Conservation (phyloP, 92 coral and sea anemone species). For the Micromussa lordhowensis region DNA sequence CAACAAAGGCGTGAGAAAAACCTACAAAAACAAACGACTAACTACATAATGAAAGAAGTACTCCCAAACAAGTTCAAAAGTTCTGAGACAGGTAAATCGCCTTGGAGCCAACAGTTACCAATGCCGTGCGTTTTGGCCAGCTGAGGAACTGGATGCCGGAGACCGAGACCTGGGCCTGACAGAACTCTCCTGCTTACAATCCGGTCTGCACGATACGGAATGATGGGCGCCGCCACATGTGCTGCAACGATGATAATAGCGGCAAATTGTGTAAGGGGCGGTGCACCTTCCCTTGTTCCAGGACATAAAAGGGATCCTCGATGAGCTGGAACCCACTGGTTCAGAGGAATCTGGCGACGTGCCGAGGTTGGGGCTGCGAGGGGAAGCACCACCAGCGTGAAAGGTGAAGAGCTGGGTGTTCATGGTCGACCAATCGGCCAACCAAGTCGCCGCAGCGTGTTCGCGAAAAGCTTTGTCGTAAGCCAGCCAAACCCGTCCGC, state of each 20-base stretch:
- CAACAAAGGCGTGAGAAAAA: too few relatives aligned
- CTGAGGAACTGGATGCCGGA: background rate
- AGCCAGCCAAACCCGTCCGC: too few relatives aligned
- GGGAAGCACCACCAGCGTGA: too few relatives aligned
- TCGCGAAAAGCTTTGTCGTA: too few relatives aligned
- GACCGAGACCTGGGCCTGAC: background rate
- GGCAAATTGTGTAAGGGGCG: too few relatives aligned
- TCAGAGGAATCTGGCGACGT: too few relatives aligned
- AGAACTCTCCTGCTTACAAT: background rate
- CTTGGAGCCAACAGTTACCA: background rate
- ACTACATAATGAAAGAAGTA: too few relatives aligned
- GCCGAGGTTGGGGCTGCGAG: too few relatives aligned
- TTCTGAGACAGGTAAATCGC: background rate
- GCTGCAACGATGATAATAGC: background rate
- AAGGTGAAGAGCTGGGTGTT: too few relatives aligned
- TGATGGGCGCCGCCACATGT: background rate
- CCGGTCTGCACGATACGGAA: background rate
- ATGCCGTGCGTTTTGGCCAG: background rate
- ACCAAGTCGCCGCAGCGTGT: too few relatives aligned
- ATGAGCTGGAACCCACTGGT: background rate
- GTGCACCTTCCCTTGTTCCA: conserved; percentile 18
- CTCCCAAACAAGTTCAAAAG: background rate
- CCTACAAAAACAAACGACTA: too few relatives aligned
- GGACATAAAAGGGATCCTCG: background rate
- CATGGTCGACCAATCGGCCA: too few relatives aligned